Evolutionary conservation across 2,113 vertebrate genomes (phyloP).

Genomic region (Machaerirhynchus nigripectus): DNA sequence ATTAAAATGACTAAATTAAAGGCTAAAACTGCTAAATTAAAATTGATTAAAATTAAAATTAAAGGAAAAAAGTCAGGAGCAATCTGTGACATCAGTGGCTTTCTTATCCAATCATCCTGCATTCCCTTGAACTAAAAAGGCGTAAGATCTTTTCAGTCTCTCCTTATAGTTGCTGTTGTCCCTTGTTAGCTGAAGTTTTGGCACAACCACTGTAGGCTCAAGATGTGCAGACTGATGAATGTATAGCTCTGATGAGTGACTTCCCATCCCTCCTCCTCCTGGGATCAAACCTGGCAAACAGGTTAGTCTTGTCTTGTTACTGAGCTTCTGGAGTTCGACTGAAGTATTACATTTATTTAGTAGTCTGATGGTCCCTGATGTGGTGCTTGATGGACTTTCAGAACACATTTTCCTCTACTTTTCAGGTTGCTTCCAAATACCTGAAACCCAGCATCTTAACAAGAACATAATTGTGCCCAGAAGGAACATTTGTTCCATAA

Average conservation of each 20-base stretch:
- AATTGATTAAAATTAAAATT: too few relatives aligned
- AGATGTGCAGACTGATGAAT: not conserved
- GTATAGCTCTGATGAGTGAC: not conserved
- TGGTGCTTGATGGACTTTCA: not conserved
- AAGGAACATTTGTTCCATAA: not conserved
- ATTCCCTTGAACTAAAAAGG: not conserved
- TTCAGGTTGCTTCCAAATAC: not conserved
- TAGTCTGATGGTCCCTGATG: not conserved
- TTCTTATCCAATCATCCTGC: not conserved
- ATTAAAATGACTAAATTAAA: too few relatives aligned
- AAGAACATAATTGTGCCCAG: not conserved
- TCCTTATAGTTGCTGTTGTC: not conserved
- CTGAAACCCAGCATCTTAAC: not conserved
- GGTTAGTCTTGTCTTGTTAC: not conserved
- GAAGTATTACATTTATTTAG: not conserved
- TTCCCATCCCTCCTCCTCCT: not conserved
- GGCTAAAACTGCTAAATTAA: too few relatives aligned
- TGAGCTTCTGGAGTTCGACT: not conserved
- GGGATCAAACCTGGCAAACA: not conserved
- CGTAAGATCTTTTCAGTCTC: not conserved
- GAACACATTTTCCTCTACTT: not conserved
- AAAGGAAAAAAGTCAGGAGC: not conserved
- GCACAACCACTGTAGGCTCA: not conserved
- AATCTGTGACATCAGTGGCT: not conserved
- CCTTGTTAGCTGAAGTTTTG: not conserved